Conservation (phyloP, 2,113 vertebrate species). For the Urocitellus parryii region DNA sequence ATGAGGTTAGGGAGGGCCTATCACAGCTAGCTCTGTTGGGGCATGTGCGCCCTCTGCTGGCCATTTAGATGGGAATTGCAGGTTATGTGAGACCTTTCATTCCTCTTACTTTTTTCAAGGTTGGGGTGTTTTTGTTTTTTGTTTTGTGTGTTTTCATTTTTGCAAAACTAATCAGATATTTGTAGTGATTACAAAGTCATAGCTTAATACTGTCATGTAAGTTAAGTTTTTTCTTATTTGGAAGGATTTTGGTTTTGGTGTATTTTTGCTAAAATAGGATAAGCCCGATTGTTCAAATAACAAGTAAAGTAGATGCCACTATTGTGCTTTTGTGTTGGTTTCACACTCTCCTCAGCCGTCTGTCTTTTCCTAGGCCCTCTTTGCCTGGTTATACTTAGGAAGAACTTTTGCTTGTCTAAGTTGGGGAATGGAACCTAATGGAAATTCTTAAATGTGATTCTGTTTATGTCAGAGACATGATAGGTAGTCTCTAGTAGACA, state of each 20-base stretch:
- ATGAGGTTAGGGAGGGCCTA: background rate
- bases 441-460: background rate
- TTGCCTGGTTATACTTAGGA: background rate
- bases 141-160: slow-evolving; percentile 35
- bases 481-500: background rate
- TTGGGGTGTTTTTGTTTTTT: slow-evolving; percentile 54
- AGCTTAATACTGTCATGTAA: background rate
- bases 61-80: background rate
- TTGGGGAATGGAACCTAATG: background rate
- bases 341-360: background rate
- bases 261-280: background rate
- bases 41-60: slow-evolving; percentile 87
- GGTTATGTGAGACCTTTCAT: background rate
- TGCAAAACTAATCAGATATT: background rate
- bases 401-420: slow-evolving; percentile 12
- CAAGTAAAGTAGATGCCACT: background rate
- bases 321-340: slow-evolving; percentile 34
- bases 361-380: background rate
- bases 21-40: slow-evolving; percentile 49
- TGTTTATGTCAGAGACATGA: background rate
- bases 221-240: slow-evolving; percentile 15
- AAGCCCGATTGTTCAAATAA: background rate
- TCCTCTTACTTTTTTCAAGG: slow-evolving; percentile 43
- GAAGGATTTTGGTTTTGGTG: background rate
- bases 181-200: slow-evolving; percentile 5